Conservation (phyloP, 2,888 invertebrate genomes). For the Eupithecia centaureata region DNA sequence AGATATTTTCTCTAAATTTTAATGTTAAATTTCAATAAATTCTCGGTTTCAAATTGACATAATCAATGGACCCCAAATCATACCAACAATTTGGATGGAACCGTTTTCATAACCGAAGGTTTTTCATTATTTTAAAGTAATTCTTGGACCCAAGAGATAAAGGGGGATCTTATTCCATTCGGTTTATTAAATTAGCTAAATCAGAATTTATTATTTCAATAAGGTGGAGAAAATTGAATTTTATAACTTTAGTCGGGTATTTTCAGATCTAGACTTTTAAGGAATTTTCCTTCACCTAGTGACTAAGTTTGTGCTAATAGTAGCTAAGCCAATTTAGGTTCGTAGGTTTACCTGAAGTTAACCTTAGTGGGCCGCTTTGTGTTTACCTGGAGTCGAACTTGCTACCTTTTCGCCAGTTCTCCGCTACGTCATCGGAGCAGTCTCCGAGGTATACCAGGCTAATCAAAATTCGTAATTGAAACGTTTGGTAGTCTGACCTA, state of each 20-base stretch:
- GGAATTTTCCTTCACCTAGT: background rate
- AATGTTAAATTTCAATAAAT: background rate
- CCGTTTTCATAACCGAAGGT: slow-evolving; percentile 23
- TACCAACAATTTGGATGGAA: slow-evolving; percentile 16
- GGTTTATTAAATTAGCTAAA: slow-evolving; percentile 37
- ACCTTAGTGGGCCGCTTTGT: background rate
- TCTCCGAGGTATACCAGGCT: slow-evolving; percentile 1
- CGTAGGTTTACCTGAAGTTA: too few species aligned
- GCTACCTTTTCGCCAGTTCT: background rate
- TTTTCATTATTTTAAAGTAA: slow-evolving; percentile 24
- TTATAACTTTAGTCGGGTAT: slow-evolving; percentile 4
- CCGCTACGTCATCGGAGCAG: background rate
- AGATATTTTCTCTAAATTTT: background rate
- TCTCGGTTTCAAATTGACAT: slow-evolving; percentile 12
- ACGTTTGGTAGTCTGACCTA: slow-evolving; percentile 13
- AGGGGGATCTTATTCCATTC: slow-evolving; percentile 35
- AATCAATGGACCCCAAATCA: slow-evolving; percentile 17
- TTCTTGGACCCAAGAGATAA: slow-evolving; percentile 15
- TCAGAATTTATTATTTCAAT: slow-evolving; percentile 36
- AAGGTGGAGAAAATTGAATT: slow-evolving; percentile 37
- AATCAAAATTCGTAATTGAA: slow-evolving; percentile 13
- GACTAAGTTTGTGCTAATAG: too few species aligned
- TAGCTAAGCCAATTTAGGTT: too few species aligned
- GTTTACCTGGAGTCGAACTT: background rate
- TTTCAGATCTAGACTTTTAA: background rate